A percentile compares a stretch with the other conserved stretches of the same genome.
phyloP scores from a whole-genome alignment of 2,888 invertebrate genomes.

The Eupithecia dodoneata region DNA sequence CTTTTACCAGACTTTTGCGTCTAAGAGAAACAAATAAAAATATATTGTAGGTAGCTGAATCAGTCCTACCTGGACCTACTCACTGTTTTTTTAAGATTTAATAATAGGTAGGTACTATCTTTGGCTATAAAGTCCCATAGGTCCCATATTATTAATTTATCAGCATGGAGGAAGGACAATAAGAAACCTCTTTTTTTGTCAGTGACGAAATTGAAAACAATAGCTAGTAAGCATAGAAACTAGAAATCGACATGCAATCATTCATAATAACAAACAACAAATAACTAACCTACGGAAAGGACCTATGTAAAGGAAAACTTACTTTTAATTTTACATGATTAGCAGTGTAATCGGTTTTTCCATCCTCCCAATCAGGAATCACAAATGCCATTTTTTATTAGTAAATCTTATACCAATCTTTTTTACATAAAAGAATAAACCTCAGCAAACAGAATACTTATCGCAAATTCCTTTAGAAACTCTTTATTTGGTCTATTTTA shows the following conservation, averaged over 20 bases:
- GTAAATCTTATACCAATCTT: not conserved
- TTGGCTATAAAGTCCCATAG: too few species aligned
- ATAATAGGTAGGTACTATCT: too few species aligned
- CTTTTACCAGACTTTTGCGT: not conserved
- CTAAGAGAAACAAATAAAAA: not conserved
- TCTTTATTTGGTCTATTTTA: not conserved
- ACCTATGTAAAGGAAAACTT: conserved; percentile 6
- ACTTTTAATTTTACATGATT: conserved; percentile 36
- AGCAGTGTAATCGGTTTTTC: conserved; percentile 43
- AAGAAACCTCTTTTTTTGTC: not conserved
- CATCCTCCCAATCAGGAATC: conserved; percentile 54
- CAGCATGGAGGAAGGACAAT: too few species aligned
- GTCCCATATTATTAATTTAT: not conserved
- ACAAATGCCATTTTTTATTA: conserved; percentile 47
- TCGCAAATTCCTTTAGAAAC: not conserved
- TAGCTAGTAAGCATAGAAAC: not conserved
- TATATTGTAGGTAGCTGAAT: too few species aligned
- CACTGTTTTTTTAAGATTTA: too few species aligned
- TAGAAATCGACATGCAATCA: not conserved
- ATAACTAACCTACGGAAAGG: too few species aligned
- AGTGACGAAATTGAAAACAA: not conserved
- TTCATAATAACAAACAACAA: too few species aligned
- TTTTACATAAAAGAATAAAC: not conserved
- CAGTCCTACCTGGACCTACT: too few species aligned
- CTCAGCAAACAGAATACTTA: not conserved